Base-by-base conservation (phyloP, 1,140 invertebrate genomes). In the Centruroides vittatus region DNA sequence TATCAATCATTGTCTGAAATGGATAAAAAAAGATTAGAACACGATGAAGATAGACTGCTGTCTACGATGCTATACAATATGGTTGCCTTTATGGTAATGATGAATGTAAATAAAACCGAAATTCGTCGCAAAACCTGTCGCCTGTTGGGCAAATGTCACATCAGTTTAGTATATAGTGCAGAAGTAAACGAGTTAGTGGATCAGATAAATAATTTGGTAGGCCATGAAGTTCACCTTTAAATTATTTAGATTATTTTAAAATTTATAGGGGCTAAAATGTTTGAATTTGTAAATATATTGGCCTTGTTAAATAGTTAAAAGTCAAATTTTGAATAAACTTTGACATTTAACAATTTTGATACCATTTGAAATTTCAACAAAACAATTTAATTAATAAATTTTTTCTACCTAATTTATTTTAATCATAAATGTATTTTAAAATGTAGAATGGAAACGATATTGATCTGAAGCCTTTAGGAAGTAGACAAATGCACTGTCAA, bases 131-230 rank as follows among this genome's bases (percentile, higher is more conserved):
- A 98, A 79, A 82, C 94, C n/a, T 80, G 95, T 35, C 81, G 96
- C 48, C 73, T 99, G 55, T 77, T 99, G 3, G 67, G 67, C n/a
- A 99, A 98, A 74, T 97, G 93, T 73, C 97, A 99, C 70, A 98
- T 99, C 69, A 94, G 96, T 8, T 79, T 99, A 11, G 85, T 93
- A 0, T 96, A 98, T 74, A 98, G 93, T 66, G 91, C 97, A 73
- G 93, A 98, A 76, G 87, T 99, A 8, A 98, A 99, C 75, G 85
- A 91, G 72, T 80, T 99, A 6, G 79, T 99, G 5, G 96, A 99
- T 74, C 88, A 96, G 74, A 87, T 99, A 59, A 83, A 88, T 67
- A 89, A 93, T 76, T 79, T 98, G 78, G 94, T 97, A 78, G 82
- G 81, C 76, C 36, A 23, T 23, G 23, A 35, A 61, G 51, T 53